Conservation (phyloP, 2,113 vertebrate genomes). For the Pao palembangensis region DNA sequence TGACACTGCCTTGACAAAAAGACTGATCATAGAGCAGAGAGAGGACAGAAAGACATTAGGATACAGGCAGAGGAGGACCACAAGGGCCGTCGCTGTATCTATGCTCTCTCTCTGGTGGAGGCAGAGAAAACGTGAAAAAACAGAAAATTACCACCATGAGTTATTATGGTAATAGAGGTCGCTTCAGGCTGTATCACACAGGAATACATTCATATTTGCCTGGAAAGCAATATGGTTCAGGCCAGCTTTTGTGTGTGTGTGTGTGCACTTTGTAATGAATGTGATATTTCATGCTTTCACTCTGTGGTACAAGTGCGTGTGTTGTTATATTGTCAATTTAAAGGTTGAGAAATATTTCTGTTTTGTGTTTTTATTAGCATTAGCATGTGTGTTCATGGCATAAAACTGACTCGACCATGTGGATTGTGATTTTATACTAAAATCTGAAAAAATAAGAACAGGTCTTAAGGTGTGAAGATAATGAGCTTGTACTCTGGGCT, state of each 20-base stretch:
- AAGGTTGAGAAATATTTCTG: too few species aligned
- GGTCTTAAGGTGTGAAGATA: too few species aligned
- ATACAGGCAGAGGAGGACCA: conserved; percentile 1
- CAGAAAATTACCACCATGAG: conserved; percentile 31
- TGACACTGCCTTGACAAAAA: conserved; percentile 10
- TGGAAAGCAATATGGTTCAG: conserved; percentile 19
- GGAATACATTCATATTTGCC: conserved; percentile 29
- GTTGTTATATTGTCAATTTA: conserved; percentile 5
- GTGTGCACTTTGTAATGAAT: conserved; percentile 25
- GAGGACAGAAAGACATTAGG: conserved; percentile 9
- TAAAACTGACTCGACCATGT: too few species aligned
- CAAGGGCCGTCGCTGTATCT: neutral
- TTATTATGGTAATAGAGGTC: conserved; percentile 31
- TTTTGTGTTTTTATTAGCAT: too few species aligned
- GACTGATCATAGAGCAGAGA: conserved; percentile 7
- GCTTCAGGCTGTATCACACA: conserved; percentile 23
- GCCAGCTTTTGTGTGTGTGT: conserved; percentile 15
- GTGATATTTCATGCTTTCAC: conserved; percentile 35
- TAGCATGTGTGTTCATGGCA: too few species aligned
- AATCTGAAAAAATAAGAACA: too few species aligned
- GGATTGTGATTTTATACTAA: too few species aligned
- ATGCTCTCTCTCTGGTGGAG: neutral
- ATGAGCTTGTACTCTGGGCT: too few species aligned
- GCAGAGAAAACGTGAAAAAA: neutral
- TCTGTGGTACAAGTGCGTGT: conserved; percentile 1